Conservation (phyloP, 2,113 vertebrate species). For the Eidolon helvum region DNA sequence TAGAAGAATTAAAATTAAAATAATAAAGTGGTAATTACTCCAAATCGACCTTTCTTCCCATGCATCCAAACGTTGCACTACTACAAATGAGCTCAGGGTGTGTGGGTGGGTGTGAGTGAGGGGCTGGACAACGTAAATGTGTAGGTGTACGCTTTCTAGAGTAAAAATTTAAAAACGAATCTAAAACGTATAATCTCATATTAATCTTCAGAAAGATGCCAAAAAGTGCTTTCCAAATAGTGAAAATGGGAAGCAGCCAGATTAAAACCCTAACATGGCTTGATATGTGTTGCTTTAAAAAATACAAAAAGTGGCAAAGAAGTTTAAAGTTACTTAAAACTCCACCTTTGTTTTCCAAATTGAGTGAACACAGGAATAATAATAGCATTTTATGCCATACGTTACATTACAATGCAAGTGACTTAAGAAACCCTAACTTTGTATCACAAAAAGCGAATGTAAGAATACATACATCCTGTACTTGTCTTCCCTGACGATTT, state of each 20-base stretch:
- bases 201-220: neutral
- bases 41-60: neutral
- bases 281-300: neutral
- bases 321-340: slow-evolving; percentile 39
- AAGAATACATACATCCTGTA: neutral
- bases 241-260: neutral
- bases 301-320: neutral
- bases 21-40: neutral
- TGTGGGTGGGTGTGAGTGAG: neutral
- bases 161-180: neutral
- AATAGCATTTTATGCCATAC: neutral
- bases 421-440: neutral
- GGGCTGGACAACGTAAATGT: neutral
- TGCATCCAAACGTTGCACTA: neutral
- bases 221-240: neutral
- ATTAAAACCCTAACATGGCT: neutral
- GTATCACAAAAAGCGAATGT: neutral
- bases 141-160: neutral
- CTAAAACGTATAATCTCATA: neutral
- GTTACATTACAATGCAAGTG: neutral
- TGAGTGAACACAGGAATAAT: neutral
- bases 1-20: neutral
- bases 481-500: neutral
- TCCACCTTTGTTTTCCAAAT: slow-evolving; percentile 8
- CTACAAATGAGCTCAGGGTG: neutral